Evolutionary conservation across 1,140 invertebrate species (phyloP), one percentile per base, ranked within the genome.

Genomic region (Melanaphis sacchari): DNA sequence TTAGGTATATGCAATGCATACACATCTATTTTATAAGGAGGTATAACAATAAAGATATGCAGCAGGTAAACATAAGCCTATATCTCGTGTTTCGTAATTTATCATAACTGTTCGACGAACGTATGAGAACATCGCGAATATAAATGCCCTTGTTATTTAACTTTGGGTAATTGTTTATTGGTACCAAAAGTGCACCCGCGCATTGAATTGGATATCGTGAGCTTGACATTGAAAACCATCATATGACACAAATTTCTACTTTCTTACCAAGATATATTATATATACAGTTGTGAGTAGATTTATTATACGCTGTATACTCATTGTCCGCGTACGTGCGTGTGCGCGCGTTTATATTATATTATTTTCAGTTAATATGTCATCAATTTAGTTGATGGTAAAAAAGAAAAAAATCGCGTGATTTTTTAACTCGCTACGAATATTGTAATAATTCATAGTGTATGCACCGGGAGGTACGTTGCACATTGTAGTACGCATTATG

Each of bases 61-160:
- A 36, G 36, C 1, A 2, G 31, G 7, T 46, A 18, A 36, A 89
- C 21, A 54, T 38, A 54, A 38, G 41, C 31, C 26, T 87, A 87
- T 87, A 49, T 54, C 24, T 54, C 54, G n/a, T 90, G 15, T 38
- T 52, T 54, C 9, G 22, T 59, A 59, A 59, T 24, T 59, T 26
- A 41, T 59, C 24, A 52, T 26, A 90, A 59, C 49, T 52, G 18
- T 89, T 89, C 38, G n/a, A 21, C 21, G 2, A 40, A 40, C 2
- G 81, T 36, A 88, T 0, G 49, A n/a, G 8, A 88, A 26, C 52
- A 89, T 38, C 18, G 46, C 0, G 38, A 90, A n/a, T 66, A 41
- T n/a, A 90, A 90, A 90, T 90, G 43, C 66, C 66, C 43, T 41
- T 90, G 38, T 90, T 90, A 66, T 90, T 90, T 66, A 90, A 43